phyloP scores from a whole-genome alignment of 2,113 vertebrate genomes.

The Edolisoma coerulescens region DNA sequence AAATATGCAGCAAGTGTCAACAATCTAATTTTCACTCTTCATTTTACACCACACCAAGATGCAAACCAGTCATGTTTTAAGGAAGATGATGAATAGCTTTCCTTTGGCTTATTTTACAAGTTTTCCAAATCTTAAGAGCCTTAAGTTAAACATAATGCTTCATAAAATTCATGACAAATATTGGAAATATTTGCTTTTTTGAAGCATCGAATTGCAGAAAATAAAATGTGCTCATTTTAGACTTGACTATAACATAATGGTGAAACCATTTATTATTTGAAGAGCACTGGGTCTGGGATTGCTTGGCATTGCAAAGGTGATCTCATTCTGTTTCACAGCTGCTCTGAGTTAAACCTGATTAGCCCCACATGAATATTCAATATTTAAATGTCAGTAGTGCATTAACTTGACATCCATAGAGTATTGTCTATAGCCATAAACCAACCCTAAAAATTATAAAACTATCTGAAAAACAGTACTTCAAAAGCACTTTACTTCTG shows the following conservation, averaged over 20 bases:
- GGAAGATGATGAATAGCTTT: neutral
- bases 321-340: neutral
- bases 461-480: neutral
- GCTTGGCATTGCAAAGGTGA: neutral
- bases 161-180: neutral
- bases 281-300: neutral
- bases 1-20: neutral
- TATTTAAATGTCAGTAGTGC: neutral
- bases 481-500: neutral
- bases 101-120: neutral
- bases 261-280: neutral
- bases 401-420: neutral
- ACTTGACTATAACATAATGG: neutral
- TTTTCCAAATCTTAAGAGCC: neutral
- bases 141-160: neutral
- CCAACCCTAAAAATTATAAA: neutral
- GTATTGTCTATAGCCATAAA: neutral
- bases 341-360: neutral
- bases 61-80: neutral
- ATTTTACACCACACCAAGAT: neutral
- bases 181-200: neutral
- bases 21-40: neutral
- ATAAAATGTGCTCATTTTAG: neutral
- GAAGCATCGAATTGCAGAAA: neutral
- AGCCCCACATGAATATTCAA: neutral